Base-by-base conservation (phyloP, 1,140 invertebrate genomes). In the Eciton burchellii region DNA sequence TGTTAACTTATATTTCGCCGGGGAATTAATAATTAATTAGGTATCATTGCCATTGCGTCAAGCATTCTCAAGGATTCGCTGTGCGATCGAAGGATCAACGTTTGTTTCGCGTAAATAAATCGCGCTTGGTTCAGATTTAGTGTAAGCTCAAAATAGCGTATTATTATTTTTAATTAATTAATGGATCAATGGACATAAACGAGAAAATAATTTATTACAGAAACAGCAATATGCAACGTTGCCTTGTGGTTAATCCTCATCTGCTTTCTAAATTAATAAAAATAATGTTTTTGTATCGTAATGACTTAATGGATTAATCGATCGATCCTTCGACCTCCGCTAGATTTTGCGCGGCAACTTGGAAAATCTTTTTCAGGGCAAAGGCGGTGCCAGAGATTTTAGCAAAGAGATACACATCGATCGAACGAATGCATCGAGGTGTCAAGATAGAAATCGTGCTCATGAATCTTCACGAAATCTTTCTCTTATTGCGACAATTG, bases 81-180 rank as follows among this genome's bases (percentile, higher is more conserved):
- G n/a, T n/a, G 26, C 21, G 41, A 71, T 72, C 66, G 24, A 71
- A 68, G 41, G 41, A 72, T 68, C 14, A 24, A 81, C 16, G 24
- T 35, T 63, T 6, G 11, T 73, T 24, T 73, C 0, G 9, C 19
- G 12, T 47, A 60, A 5, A 43, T n/a, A 71, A 24, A 14, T 19
- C 9, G 56, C 24, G 35, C 35, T 35, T 6, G 6, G 6, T 35
- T 35, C 35, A 35, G 6, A 35, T 35, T 35, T 35, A 35, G 35
- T 35, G 6, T 35, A 35, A 3, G 6, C 35, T 35, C 35, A 35
- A 35, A 35, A 6, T 35, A 6, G 6, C 35, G n/a, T n/a, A n/a
- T n/a, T n/a, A n/a, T n/a, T n/a, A n/a, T n/a, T n/a, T n/a, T n/a
- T n/a, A n/a, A 59, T 60, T 63, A n/a, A 59, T 19, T 26, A 62